Evolutionary conservation across 1,140 invertebrate genomes (phyloP), one percentile per base, ranked within the genome.

Genomic region (Macrobrachium rosenbergii): DNA sequence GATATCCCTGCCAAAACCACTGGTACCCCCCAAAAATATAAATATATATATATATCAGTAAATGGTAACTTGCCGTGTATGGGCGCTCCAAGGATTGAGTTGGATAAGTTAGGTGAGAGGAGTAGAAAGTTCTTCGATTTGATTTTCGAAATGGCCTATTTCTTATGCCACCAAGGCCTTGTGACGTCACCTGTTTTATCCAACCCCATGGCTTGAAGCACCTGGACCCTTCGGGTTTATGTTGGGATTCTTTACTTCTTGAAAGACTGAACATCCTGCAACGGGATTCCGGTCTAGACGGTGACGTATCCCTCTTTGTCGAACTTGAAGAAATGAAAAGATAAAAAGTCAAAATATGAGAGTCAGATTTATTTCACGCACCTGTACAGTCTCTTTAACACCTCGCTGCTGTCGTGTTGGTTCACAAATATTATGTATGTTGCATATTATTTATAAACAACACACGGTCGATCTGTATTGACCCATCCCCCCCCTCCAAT

Each of bases 361-460:
- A 52, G 7, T 52, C 16, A 10, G 23, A 72, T 19, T 21, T 77
- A 60, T 78, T 77, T 67, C 19, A 77, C 52, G 73, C 82, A 78
- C 75, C 82, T 84, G 82, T 84, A 84, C 82, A 84, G 82, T 76
- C 52, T 52, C 52, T 52, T 43, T 84, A 63, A 84, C 82, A 84
- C 82, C 62, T 67, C 82, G 73, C 82, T 84, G 43, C 73, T 84
- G 75, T 84, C 77, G 82, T 84, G 73, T 78, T 84, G 28, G 58
- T 84, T 84, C 75, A 64, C 43, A 83, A 77, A 76, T 62, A 64
- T 67, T 84, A 21, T 64, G 72, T 84, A 67, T 78, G 69, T 84
- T 77, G 73, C 82, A 45, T 84, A 77, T 84, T 63, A 78, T 84
- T 84, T 77, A 77, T 84, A 77, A 52, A 59, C 75, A 80, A 43